Evolutionary conservation across 2,113 vertebrate species (phyloP).

Genomic region (Anoplopoma fimbria): DNA sequence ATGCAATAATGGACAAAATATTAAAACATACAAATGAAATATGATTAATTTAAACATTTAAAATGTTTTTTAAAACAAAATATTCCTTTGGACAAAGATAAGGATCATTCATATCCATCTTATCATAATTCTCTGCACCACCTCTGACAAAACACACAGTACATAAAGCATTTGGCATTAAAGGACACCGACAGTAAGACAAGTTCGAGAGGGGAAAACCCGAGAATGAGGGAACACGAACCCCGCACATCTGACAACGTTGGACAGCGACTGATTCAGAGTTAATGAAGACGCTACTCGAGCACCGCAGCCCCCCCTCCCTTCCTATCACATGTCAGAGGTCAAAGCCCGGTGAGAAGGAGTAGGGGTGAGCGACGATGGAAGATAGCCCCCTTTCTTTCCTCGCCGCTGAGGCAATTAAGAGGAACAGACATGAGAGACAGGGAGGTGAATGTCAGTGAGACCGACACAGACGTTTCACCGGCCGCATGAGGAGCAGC

Average conservation of each 20-base stretch:
- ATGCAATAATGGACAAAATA: background rate
- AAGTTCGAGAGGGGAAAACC: conserved; percentile 69
- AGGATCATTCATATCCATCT: background rate
- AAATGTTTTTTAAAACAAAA: background rate
- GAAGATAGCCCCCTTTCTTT: conserved; percentile 60
- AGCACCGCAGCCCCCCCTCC: conserved; percentile 11
- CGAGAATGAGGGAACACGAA: conserved; percentile 86
- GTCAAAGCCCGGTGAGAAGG: conserved; percentile 84
- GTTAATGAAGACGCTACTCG: conserved; percentile 85
- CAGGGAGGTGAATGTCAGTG: conserved; percentile 81
- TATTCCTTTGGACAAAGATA: background rate
- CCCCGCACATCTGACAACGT: conserved; percentile 85
- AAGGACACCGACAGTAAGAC: conserved; percentile 20
- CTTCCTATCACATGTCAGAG: conserved; percentile 78
- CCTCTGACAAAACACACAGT: conserved; percentile 1
- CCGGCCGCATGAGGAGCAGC: conserved; percentile 86
- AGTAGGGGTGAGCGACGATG: conserved; percentile 78
- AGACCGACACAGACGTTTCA: conserved; percentile 84
- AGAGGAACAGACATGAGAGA: conserved; percentile 76
- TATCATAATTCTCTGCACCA: background rate
- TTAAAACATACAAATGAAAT: background rate
- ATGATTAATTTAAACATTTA: background rate
- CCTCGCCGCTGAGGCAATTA: conserved; percentile 85
- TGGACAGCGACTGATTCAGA: conserved; percentile 82
- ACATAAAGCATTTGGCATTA: conserved; percentile 22